Evolutionary conservation across 1,140 invertebrate genomes (phyloP).

Genomic region (Hormaphis cornu): DNA sequence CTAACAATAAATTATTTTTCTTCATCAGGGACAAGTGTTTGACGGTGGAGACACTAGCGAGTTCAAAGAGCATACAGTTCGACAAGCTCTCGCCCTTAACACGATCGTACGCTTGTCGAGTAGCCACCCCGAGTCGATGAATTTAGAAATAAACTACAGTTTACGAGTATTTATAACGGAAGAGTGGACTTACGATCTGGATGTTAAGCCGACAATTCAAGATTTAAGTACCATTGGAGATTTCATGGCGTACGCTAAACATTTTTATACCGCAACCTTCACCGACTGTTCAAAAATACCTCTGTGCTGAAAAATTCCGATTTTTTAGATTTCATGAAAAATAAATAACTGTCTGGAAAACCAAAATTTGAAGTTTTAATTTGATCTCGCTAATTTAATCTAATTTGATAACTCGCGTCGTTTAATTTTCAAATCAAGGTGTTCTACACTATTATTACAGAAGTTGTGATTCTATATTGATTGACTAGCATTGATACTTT

Average conservation of each 20-base stretch:
- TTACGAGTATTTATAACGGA: conserved; percentile 3
- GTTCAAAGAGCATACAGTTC: conserved; percentile 2
- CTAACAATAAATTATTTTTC: not conserved
- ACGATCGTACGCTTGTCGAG: not conserved
- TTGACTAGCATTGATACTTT: too few species aligned
- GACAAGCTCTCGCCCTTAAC: not conserved
- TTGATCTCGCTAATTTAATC: too few species aligned
- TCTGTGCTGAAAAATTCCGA: too few species aligned
- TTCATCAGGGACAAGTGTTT: conserved; percentile 1
- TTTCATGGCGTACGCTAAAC: not conserved
- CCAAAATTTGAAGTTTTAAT: too few species aligned
- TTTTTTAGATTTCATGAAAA: too few species aligned
- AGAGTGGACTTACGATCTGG: not conserved
- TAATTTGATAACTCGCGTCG: too few species aligned
- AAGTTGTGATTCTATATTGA: too few species aligned
- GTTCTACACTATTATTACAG: too few species aligned
- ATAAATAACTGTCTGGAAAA: too few species aligned
- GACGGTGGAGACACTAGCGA: conserved; percentile 7
- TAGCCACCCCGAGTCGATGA: not conserved
- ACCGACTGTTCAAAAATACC: not conserved
- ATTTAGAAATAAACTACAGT: not conserved
- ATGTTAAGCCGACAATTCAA: not conserved
- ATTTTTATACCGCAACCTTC: not conserved
- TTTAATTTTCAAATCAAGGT: too few species aligned
- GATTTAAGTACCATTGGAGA: not conserved